Evolutionary conservation across 2,797 vertebrate genomes (phyloP), one percentile per base, ranked within the genome.

Genomic region (Anableps anableps): DNA sequence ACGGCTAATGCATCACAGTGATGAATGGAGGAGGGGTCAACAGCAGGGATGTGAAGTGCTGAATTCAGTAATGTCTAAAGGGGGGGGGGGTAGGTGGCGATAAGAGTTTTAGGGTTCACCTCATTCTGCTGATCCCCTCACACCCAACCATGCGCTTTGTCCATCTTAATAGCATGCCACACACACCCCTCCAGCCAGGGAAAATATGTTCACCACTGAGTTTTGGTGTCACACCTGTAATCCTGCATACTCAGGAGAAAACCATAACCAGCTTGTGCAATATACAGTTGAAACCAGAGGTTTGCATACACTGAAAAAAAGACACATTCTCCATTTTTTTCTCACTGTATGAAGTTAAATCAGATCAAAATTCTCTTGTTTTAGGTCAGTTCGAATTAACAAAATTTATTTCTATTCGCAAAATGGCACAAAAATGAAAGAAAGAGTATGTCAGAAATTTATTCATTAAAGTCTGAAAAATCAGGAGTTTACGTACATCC

Each of bases 1-100:
- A 77, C 80, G 80, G 88, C 84, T 84, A 88, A 89, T 89, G n/a
- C 51, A 86, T 89, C 90, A 80, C 74, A 70, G 78, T 91, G 94
- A 94, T 81, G 66, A 85, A 92, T 93, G 77, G 74, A 91, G 74
- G 83, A 84, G 83, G 79, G 78, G 85, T 89, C 80, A 79, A 76
- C 74, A 36, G 76, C 36, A 16, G 83, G 43, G 77, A 70, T 21
- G 9, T 72, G 78, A 80, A 68, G 80, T 70, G 83, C 53, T 51
- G 79, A 82, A 75, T 91, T 82, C 79, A 77, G 78, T 85, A 91
- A 93, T 80, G 71, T 81, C 64, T 75, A 80, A 83, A 90, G 87
- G 83, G 88, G 85, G 81, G 23, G 0, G 88, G 85, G 82, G 73
- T 84, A 77, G 82, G 84, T 91, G 91, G 92, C 80, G 81, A 83